Evolutionary conservation across 2,797 vertebrate genomes (phyloP).

Genomic region (Coilia nasus): DNA sequence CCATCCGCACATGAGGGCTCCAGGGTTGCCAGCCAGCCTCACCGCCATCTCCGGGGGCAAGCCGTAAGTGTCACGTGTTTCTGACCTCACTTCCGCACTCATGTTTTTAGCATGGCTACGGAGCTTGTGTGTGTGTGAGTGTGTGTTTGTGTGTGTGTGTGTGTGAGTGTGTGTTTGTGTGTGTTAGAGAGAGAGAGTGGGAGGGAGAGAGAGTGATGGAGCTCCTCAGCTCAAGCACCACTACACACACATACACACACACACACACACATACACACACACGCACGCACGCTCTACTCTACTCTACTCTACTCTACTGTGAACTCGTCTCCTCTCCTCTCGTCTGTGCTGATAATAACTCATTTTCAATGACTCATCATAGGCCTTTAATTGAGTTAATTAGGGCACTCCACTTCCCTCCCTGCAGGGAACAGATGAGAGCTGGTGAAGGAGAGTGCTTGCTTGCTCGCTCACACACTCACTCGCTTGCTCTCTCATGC

Average conservation of each 20-base stretch:
- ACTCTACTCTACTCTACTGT: background rate
- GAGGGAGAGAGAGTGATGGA: background rate
- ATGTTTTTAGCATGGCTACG: background rate
- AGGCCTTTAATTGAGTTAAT: conserved; percentile 48
- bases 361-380: conserved; percentile 41
- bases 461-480: background rate
- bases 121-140: background rate
- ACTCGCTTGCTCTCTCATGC: conserved; percentile 16
- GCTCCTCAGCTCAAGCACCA: background rate
- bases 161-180: background rate
- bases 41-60: conserved; percentile 97
- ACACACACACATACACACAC: background rate
- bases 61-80: conserved; percentile 83
- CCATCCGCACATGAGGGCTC: conserved; percentile 97
- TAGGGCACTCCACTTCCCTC: conserved; percentile 43
- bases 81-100: conserved; percentile 32
- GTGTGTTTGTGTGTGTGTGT: background rate
- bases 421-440: conserved; percentile 30
- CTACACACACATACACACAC: background rate
- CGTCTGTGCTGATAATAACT: conserved; percentile 36
- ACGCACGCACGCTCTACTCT: background rate
- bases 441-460: conserved; percentile 16
- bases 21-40: conserved; percentile 94
- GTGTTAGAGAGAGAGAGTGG: too few relatives aligned
- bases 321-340: conserved; percentile 16